phyloP scores from a whole-genome alignment of 2,113 vertebrate genomes.

The Ciconia boyciana region DNA sequence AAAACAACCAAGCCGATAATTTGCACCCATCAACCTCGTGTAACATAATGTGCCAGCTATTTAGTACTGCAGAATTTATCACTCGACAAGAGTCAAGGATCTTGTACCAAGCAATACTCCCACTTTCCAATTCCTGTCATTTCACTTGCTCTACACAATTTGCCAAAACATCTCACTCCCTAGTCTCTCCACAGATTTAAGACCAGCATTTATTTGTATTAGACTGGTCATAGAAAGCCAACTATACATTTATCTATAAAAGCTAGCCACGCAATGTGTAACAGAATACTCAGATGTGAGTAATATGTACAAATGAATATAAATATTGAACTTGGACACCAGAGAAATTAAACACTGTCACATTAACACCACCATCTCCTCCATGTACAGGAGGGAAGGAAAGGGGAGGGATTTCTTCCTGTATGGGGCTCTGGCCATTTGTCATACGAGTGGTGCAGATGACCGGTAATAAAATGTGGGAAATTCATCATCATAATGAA shows the following conservation, averaged over 20 bases:
- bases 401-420: not conserved
- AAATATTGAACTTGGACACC: not conserved
- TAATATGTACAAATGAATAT: not conserved
- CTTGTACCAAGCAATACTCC: not conserved
- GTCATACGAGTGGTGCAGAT: not conserved
- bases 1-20: not conserved
- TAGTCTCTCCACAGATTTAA: not conserved
- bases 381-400: fast-evolving
- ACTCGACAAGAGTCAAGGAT: not conserved
- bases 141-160: not conserved
- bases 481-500: not conserved
- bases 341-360: not conserved
- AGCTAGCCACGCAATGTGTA: not conserved
- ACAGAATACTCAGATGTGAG: not conserved
- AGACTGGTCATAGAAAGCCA: not conserved
- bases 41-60: not conserved
- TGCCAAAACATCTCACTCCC: not conserved
- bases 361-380: not conserved
- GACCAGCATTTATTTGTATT: not conserved
- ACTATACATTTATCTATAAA: not conserved
- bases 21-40: not conserved
- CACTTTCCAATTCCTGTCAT: not conserved
- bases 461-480: not conserved
- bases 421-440: not conserved
- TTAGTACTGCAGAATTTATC: not conserved